These are phyloP conservation scores for Nannospalax galili DNA, from an alignment of 2,113 vertebrate species.

Conservation along the genomic window DNA sequence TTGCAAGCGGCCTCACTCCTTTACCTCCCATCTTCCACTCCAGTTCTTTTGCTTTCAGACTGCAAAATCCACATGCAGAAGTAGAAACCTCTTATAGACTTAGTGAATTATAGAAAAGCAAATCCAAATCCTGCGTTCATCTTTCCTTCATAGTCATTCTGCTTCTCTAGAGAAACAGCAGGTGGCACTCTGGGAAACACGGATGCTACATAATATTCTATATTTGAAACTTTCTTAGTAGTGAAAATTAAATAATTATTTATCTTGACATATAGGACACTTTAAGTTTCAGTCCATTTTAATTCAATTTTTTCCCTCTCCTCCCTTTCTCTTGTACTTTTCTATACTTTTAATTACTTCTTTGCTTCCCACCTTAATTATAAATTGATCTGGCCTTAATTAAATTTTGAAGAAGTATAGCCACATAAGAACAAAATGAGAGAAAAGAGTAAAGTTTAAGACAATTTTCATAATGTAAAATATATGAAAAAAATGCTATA, in stretches of 20 bases:
- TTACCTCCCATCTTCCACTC: not conserved
- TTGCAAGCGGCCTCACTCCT: not conserved
- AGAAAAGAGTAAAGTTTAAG: not conserved
- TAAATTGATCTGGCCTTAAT: not conserved
- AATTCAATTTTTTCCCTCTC: not conserved
- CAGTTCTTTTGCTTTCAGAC: not conserved
- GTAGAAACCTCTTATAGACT: not conserved
- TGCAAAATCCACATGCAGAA: not conserved
- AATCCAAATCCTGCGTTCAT: not conserved
- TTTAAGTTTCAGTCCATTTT: not conserved
- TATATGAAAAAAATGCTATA: not conserved
- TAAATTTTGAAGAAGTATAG: not conserved
- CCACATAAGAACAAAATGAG: not conserved
- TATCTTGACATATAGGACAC: not conserved
- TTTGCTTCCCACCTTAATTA: not conserved
- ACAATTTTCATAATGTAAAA: not conserved
- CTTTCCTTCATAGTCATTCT: not conserved
- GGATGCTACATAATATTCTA: not conserved
- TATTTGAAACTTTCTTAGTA: not conserved
- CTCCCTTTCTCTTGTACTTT: not conserved
- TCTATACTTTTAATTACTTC: not conserved
- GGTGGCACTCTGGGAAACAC: not conserved
- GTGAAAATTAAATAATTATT: not conserved
- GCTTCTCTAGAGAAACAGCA: not conserved
- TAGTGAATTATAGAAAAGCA: not conserved